Conservation (phyloP, 2,113 vertebrate genomes). For the Ammodytes dubius region DNA sequence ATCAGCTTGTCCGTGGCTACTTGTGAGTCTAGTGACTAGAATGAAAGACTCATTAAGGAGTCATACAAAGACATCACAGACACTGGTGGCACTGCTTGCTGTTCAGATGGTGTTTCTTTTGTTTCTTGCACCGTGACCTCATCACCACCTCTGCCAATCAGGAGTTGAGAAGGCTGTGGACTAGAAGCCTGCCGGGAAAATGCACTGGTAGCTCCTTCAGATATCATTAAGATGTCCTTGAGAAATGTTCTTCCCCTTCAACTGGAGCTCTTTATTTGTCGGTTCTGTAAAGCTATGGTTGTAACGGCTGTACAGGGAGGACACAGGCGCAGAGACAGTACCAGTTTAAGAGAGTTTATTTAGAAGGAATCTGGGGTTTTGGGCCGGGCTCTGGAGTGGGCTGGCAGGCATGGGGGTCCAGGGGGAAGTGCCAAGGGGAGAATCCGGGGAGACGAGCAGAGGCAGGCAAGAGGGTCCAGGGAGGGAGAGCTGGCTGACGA, state of each 20-base stretch:
- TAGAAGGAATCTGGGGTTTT: no score
- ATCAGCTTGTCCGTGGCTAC: no score
- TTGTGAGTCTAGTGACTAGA: neutral
- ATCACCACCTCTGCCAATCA: neutral
- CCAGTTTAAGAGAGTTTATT: no score
- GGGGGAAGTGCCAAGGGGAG: no score
- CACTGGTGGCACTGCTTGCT: neutral
- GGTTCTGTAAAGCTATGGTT: neutral
- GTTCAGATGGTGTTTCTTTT: neutral
- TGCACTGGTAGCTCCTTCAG: neutral
- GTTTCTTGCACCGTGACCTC: neutral
- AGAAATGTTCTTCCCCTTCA: neutral
- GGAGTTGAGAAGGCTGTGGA: neutral
- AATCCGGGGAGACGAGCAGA: no score
- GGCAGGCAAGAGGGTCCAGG: no score
- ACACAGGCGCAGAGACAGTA: neutral
- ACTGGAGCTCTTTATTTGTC: neutral
- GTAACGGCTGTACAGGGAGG: conserved; percentile 4
- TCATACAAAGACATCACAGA: neutral
- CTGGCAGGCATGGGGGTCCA: no score
- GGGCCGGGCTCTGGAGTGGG: no score
- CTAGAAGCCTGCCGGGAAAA: neutral
- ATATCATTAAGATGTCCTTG: conserved; percentile 25
- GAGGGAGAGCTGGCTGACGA: no score
- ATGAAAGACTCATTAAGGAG: neutral